phyloP scores from a whole-genome alignment of 1,140 invertebrate species.

The Parasteatoda tepidariorum region DNA sequence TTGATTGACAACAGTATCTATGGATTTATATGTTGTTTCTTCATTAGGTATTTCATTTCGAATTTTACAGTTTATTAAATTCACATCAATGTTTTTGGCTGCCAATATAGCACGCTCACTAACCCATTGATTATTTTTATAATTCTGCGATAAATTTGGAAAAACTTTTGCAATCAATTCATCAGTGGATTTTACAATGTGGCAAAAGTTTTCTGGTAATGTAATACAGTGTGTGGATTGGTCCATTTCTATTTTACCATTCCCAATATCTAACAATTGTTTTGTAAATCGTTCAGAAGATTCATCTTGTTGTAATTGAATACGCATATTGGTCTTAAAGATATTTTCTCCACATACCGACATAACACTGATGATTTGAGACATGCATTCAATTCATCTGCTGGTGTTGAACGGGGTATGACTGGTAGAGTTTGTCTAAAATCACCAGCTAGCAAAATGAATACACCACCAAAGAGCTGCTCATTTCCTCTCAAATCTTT shows the following conservation, averaged over 20 bases:
- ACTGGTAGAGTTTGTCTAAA: conserved; percentile 71
- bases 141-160: background rate
- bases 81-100: background rate
- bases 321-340: too few relatives aligned
- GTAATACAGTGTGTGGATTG: too few relatives aligned
- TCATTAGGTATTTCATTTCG: conserved; percentile 3
- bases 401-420: conserved; percentile 20
- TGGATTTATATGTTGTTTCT: too few relatives aligned
- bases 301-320: too few relatives aligned
- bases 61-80: background rate
- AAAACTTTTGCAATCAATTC: too few relatives aligned
- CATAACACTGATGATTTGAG: conserved; percentile 13
- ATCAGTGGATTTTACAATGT: too few relatives aligned
- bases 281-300: too few relatives aligned
- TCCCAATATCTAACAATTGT: too few relatives aligned
- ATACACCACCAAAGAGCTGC: conserved; percentile 44
- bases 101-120: background rate
- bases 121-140: background rate
- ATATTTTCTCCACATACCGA: background rate
- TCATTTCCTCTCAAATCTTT: conserved; percentile 27
- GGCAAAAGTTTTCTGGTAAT: too few relatives aligned
- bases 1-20: too few relatives aligned
- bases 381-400: conserved; percentile 33
- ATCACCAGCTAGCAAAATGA: conserved; percentile 68
- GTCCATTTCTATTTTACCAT: too few relatives aligned